phyloP scores from a whole-genome alignment of 2,888 invertebrate genomes.

The Pachydiplax longipennis region DNA sequence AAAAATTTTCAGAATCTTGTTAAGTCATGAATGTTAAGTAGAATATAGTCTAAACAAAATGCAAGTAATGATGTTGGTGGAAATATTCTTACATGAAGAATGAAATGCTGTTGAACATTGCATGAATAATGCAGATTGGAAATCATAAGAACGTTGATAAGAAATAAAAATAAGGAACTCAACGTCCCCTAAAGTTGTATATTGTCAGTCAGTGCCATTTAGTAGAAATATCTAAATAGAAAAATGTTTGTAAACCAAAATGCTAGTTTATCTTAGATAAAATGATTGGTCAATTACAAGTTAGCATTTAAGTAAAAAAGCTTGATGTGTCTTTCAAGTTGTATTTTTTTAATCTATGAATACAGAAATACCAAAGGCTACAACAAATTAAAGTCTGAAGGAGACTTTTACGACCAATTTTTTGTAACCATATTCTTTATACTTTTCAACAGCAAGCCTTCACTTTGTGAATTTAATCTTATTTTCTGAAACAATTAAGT shows the following conservation, averaged over 20 bases:
- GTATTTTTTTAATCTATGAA: constrained; percentile 43
- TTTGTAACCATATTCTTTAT: constrained; percentile 35
- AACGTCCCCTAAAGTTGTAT: constrained; percentile 25
- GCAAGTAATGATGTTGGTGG: constrained; percentile 33
- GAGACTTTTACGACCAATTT: constrained; percentile 34
- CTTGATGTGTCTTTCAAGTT: constrained; percentile 44
- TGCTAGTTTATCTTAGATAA: constrained; percentile 26
- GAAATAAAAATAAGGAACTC: background rate
- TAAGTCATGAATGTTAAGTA: constrained; percentile 36
- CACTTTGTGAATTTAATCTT: constrained; percentile 29
- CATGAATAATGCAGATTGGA: background rate
- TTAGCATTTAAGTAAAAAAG: constrained; percentile 41
- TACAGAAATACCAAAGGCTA: constrained; percentile 29
- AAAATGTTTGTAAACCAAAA: constrained; percentile 24
- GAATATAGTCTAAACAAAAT: constrained; percentile 6
- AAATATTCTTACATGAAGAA: background rate
- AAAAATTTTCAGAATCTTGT: constrained; percentile 31
- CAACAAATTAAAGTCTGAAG: constrained; percentile 10
- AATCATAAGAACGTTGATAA: background rate
- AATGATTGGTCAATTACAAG: constrained; percentile 42
- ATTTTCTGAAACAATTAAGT: background rate
- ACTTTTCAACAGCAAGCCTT: constrained; percentile 23
- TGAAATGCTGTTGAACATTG: constrained; percentile 21
- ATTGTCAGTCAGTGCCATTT: constrained; percentile 25
- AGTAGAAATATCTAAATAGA: constrained; percentile 15